A percentile compares a stretch with the other conserved stretches of the same genome.
Conservation (phyloP, 2,888 invertebrate species). For the Epistrophe eligans region DNA sequence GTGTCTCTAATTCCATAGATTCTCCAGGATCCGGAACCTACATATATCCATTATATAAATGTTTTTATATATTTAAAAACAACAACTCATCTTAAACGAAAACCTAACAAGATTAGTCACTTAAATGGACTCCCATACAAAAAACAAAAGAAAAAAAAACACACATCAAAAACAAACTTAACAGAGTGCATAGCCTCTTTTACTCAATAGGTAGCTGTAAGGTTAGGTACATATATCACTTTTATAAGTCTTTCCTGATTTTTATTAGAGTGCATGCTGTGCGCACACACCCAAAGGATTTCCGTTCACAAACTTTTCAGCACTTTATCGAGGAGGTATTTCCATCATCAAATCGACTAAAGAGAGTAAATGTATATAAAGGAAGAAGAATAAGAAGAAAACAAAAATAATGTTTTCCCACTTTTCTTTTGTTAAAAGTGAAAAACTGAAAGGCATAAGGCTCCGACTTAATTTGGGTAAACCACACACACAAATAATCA, state of each 20-base stretch:
- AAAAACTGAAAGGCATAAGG: constrained; percentile 45
- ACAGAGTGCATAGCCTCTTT: constrained; percentile 61
- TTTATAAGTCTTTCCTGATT: constrained; percentile 50
- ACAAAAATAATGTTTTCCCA: constrained; percentile 37
- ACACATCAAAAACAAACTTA: constrained; percentile 1
- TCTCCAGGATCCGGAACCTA: constrained; percentile 1
- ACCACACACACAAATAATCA: constrained; percentile 33
- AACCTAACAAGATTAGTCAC: constrained; percentile 70
- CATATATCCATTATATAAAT: neutral
- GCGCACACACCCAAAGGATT: constrained; percentile 56
- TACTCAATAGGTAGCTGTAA: neutral
- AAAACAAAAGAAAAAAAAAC: neutral
- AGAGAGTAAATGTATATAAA: neutral
- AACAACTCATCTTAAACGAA: constrained; percentile 18
- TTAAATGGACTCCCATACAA: constrained; percentile 63
- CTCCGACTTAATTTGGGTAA: constrained; percentile 67
- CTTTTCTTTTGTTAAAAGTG: constrained; percentile 39
- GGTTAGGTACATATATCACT: constrained; percentile 8
- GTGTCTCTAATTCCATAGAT: neutral
- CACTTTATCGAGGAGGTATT: constrained; percentile 49
- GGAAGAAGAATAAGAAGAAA: neutral
- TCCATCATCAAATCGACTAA: constrained; percentile 30
- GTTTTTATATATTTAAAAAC: neutral
- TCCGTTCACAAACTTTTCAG: constrained; percentile 54
- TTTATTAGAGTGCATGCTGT: constrained; percentile 38